Base-by-base conservation (phyloP, 2,888 invertebrate species). In the Sarcophaga rosellei region DNA sequence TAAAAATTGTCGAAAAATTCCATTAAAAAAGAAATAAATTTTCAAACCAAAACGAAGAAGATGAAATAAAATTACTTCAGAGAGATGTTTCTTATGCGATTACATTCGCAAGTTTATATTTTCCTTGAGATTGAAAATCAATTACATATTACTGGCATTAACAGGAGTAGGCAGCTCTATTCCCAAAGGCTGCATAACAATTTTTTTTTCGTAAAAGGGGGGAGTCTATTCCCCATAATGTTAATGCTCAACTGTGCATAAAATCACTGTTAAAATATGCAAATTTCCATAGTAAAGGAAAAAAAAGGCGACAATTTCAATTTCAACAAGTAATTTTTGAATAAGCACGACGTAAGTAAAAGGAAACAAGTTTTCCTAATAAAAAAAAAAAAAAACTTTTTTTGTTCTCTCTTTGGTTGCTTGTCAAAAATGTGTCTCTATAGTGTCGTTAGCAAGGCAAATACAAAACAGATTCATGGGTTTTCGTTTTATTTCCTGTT, bases 261-360 rank as follows among this genome's bases (percentile, higher is more conserved):
- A 88, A 88, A 87, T 87, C 87, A 87, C 85, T 88, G 85, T 85
- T 88, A 85, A 91, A 91, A 91, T 91, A 91, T 91, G 92, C 91
- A 91, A 91, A 91, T 92, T 92, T 91, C 90, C n/a, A n/a, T n/a
- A n/a, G n/a, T n/a, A n/a, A 11, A 74, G 65, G 53, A 53, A 53
- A 57, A 76, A 72, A 81, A 84, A 76, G 23, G 90, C 91, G 90
- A 90, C 91, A 90, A 92, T 92, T 91, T 91, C 91, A 91, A 91
- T 92, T 91, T 91, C 89, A 78, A 69, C 57, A 70, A 76, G 75
- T 76, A 53, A 70, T 72, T 76, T 82, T 76, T 47, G 15, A 4
- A 53, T 12, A 53, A 53, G 17, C 20, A 57, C n/a, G 1, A 25
- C 45, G 57, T 44, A 59, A 12, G n/a, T 23, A 73, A 15, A 35